Percentiles rank a stretch among this genome's conserved stretches.
Evolutionary conservation across 2,888 invertebrate genomes (phyloP).

Genomic region (Nomada goodeniana): DNA sequence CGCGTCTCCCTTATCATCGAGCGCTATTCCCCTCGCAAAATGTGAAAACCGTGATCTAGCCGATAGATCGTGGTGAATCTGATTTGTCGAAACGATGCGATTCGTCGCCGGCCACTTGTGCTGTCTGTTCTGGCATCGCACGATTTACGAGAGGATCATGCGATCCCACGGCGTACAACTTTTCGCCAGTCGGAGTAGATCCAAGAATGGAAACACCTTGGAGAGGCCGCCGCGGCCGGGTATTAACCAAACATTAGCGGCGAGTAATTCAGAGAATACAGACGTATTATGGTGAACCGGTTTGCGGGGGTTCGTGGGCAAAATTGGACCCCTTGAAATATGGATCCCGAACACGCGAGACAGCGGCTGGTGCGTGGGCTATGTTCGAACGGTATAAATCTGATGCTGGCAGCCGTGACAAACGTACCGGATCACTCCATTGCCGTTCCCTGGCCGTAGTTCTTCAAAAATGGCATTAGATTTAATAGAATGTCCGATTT

Average conservation of each 20-base stretch:
- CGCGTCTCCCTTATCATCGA: not conserved
- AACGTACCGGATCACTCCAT: conserved; percentile 51
- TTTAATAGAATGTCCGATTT: conserved; percentile 42
- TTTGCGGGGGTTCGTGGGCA: conserved; percentile 25
- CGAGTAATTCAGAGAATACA: conserved; percentile 41
- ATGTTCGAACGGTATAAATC: conserved; percentile 66
- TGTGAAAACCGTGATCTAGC: not conserved
- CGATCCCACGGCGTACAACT: not conserved
- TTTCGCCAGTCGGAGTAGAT: not conserved
- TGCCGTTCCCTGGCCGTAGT: conserved; percentile 33
- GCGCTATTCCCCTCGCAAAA: conserved; percentile 1
- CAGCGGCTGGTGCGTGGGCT: conserved; percentile 39
- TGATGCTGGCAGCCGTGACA: conserved; percentile 60
- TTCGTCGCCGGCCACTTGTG: not conserved
- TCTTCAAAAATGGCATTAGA: conserved; percentile 59
- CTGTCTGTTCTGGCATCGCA: not conserved
- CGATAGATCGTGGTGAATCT: not conserved
- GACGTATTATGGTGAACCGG: conserved; percentile 19
- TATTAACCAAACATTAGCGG: conserved; percentile 22
- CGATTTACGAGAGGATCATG: conserved; percentile 13
- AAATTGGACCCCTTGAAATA: conserved; percentile 59
- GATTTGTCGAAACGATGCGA: not conserved
- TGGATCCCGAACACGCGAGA: conserved; percentile 56
- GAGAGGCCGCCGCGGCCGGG: not conserved
- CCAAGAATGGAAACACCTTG: conserved; percentile 6